phyloP scores from a whole-genome alignment of 2,888 invertebrate genomes.

The Dryobota labecula region DNA sequence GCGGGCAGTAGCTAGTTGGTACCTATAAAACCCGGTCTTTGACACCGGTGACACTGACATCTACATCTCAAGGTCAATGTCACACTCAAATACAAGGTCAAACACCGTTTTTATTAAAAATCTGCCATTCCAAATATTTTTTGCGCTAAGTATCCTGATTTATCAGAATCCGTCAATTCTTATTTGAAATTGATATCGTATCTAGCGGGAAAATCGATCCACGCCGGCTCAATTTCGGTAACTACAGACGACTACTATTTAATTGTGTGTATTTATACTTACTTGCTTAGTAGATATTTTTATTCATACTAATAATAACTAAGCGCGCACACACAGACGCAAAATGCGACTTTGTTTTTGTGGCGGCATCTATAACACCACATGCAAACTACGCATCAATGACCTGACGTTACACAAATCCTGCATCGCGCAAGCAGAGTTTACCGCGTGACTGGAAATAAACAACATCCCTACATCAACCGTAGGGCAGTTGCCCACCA shows the following conservation, averaged over 20 bases:
- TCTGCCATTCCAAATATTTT: slow-evolving; percentile 1
- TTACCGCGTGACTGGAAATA: too few relatives aligned
- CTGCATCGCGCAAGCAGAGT: too few relatives aligned
- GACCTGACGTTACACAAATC: too few relatives aligned
- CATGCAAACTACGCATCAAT: too few relatives aligned
- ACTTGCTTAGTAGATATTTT: background rate
- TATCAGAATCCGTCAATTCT: slow-evolving; percentile 28
- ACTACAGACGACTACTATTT: background rate
- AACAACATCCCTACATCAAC: too few relatives aligned
- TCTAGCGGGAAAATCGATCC: slow-evolving; percentile 35
- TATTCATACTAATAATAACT: background rate
- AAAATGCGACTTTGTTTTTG: too few relatives aligned
- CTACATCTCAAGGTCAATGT: slow-evolving; percentile 6
- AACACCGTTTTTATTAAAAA: background rate
- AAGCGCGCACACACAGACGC: too few relatives aligned
- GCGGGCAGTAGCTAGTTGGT: too few relatives aligned
- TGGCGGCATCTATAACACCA: too few relatives aligned
- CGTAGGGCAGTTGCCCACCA: too few relatives aligned
- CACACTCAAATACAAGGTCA: background rate
- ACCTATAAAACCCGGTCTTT: background rate
- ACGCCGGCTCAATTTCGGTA: background rate
- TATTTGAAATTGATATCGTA: slow-evolving; percentile 47
- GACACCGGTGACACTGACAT: background rate
- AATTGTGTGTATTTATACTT: background rate
- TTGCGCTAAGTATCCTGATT: slow-evolving; percentile 18